Conservation (phyloP, 2,888 invertebrate genomes). For the Nysson spinosus region DNA sequence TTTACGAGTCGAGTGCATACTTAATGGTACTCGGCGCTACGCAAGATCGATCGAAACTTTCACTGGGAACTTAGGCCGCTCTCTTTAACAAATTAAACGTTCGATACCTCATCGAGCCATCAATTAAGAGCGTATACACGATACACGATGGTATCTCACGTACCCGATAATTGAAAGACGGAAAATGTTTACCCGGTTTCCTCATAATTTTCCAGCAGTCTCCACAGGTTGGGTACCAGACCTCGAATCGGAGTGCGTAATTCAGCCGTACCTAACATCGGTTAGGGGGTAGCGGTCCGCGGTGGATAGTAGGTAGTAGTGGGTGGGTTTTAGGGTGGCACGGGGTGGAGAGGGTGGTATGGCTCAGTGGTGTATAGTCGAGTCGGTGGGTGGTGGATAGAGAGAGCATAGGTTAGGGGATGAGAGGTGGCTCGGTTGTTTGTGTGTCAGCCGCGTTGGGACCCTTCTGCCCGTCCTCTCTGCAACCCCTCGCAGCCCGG, state of each 20-base stretch:
- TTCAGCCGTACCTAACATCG: slow-evolving; percentile 69
- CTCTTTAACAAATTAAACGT: no score
- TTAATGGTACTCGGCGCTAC: no score
- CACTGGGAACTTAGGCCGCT: no score
- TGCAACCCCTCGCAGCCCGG: slow-evolving; percentile 44
- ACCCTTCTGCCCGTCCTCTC: slow-evolving; percentile 65
- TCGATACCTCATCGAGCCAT: no score
- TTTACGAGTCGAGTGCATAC: no score
- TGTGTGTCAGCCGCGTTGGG: slow-evolving; percentile 77
- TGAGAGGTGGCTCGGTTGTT: slow-evolving; percentile 70
- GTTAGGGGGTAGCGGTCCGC: slow-evolving; percentile 53
- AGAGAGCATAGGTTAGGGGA: slow-evolving; percentile 42
- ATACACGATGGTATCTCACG: no score
- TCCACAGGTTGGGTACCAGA: no score
- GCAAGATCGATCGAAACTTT: no score
- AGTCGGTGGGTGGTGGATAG: slow-evolving; percentile 58
- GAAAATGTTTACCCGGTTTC: no score
- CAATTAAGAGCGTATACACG: no score
- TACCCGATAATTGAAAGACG: no score
- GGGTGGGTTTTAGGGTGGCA: slow-evolving; percentile 43
- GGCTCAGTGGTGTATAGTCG: slow-evolving; percentile 56
- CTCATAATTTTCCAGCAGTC: no score
- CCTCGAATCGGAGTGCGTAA: slow-evolving; percentile 68
- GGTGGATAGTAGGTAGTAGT: slow-evolving; percentile 49
- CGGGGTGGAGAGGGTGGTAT: slow-evolving; percentile 56